Evolutionary conservation across 1,140 invertebrate genomes (phyloP), one percentile per base, ranked within the genome.

Genomic region (Ostrea edulis): DNA sequence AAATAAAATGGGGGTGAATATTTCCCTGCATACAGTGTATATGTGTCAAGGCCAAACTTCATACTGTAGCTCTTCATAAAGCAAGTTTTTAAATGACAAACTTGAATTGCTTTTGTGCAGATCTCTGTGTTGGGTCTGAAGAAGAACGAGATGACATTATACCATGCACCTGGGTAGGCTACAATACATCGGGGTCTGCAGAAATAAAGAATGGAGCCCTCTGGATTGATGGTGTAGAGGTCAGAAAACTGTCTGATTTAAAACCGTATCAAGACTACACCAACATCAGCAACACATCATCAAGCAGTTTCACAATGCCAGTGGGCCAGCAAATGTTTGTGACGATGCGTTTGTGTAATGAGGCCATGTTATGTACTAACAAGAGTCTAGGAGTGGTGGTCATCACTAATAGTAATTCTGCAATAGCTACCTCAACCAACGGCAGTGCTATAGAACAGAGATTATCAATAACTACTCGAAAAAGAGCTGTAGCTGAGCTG

Each of bases 171-270:
- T 86, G 86, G 86, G 90, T 90, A 11, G 89, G 87, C 5, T 82
- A 88, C 35, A 89, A 87, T 44, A 25, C 85, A 0, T 91, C 90
- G 14, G 90, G 90, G 0, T 71, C 62, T 20, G 86, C 88, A 14
- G 51, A 68, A 44, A 91, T 91, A n/a, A 84, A 89, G 22, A 54
- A 89, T 83, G 90, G 90, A 8, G 77, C 35, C 8, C 82, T 91
- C 0, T 89, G 87, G 51, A 85, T 87, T 5, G 85, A 91, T 87
- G 88, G 82, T 12, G 14, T 55, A 2, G 54, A 86, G 65, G 83
- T 90, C n/a, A 51, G 81, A 35, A 54, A 51, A 8, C 53, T 91
- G n/a, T 86, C 82, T 20, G 55, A 84, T 11, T 62, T 82, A 9
- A 81, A 84, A 17, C 51, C 71, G 7, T 81, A 55, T 22, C 22